phyloP scores from a whole-genome alignment of 2,888 invertebrate species.

The Sipha maydis region DNA sequence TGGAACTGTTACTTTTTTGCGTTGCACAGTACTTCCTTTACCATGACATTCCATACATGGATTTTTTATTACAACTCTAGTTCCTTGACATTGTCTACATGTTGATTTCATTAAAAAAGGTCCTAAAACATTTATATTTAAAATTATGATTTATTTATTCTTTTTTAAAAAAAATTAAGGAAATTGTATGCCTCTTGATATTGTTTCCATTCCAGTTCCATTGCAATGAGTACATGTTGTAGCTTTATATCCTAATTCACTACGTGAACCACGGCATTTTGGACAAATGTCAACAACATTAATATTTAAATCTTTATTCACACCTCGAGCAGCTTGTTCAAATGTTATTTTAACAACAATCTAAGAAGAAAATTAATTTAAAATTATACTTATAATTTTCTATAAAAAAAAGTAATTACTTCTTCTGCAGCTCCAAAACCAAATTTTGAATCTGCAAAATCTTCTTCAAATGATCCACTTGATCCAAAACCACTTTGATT shows the following conservation, averaged over 20 bases:
- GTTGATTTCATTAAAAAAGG: slow-evolving; percentile 98
- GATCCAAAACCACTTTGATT: slow-evolving; percentile 80
- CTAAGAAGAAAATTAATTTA: slow-evolving; percentile 69
- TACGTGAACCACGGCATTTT: slow-evolving; percentile 85
- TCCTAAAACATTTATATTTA: slow-evolving; percentile 69
- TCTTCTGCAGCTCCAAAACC: slow-evolving; percentile 94
- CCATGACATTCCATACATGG: slow-evolving; percentile 94
- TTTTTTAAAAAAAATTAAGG: not conserved
- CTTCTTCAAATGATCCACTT: slow-evolving; percentile 67
- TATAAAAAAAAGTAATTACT: slow-evolving; percentile 69
- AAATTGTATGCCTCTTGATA: slow-evolving; percentile 74
- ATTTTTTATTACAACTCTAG: slow-evolving; percentile 84
- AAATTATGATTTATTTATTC: not conserved
- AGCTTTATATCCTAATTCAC: slow-evolving; percentile 92
- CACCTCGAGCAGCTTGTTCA: slow-evolving; percentile 93
- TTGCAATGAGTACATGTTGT: slow-evolving; percentile 91
- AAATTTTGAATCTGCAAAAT: slow-evolving; percentile 88
- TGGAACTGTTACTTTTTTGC: slow-evolving; percentile 88
- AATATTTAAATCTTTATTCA: slow-evolving; percentile 90
- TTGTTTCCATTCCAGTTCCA: slow-evolving; percentile 95
- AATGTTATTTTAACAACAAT: slow-evolving; percentile 89
- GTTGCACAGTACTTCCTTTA: slow-evolving; percentile 89
- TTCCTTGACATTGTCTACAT: slow-evolving; percentile 90
- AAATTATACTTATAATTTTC: slow-evolving; percentile 8
- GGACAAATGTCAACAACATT: slow-evolving; percentile 94